Base-by-base conservation (phyloP, 2,113 vertebrate genomes). In the Phalacrocorax brasilianus region DNA sequence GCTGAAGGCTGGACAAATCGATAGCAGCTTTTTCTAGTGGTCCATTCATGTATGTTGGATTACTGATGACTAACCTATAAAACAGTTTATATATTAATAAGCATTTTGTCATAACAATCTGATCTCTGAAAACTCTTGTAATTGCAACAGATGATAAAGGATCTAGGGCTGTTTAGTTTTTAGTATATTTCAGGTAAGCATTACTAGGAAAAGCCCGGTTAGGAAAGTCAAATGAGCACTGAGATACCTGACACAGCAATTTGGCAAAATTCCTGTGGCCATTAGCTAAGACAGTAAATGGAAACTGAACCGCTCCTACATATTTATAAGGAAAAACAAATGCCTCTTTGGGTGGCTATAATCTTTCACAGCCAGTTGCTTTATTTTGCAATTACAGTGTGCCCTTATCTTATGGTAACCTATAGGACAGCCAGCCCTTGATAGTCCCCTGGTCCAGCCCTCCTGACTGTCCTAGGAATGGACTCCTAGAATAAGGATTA, bases 231-330 rank as follows among this genome's bases (percentile, higher is more conserved):
- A 88, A 83, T 30, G 15, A 85, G 32, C 30, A 24, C 44, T 81
- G 79, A 90, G 72, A 59, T 63, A 83, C 76, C 79, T 92, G 93
- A 95, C 82, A 85, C 82, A 92, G 93, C 92, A 92, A 88, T 71
- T 24, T 91, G 88, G 82, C 91, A 94, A 78, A 91, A 62, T 58
- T 90, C 85, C 75, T 90, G 2, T 23, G 63, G 59, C 88, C 38
- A 49, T 97, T 96, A 91, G 74, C 45, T 94, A 83, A 91, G 88
- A 90, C 44, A 59, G 63, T 71, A 83, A 86, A 77, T 84, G 85
- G 88, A 88, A 92, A 55, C 27, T 50, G 56, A 95, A 89, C 44
- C 84, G 73, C 82, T 94, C 68, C 55, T 96, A 67, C 79, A 90
- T 94, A 94, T 91, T 83, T 84, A 95, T 94, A 63, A 90, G 90